Percentiles rank a stretch among this genome's conserved stretches.
Conservation (phyloP, 1,140 invertebrate species). For the Drosophila lacertosa region DNA sequence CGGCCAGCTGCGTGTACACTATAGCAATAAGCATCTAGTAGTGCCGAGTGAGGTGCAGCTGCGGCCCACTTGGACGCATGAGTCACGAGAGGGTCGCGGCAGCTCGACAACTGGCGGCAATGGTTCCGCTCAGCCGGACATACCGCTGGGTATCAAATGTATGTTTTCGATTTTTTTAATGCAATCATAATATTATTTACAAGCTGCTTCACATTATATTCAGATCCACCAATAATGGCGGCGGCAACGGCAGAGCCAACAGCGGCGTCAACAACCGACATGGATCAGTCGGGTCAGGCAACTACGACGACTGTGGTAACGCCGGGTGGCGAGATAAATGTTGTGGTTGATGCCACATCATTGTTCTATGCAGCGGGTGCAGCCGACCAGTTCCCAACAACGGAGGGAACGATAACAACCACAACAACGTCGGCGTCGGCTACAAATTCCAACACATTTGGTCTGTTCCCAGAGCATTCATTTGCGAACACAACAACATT, state of each 20-base stretch:
- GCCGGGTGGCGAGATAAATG: constrained; percentile 46
- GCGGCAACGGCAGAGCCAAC: constrained; percentile 1
- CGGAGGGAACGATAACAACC: not conserved
- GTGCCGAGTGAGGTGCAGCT: constrained; percentile 67
- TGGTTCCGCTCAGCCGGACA: constrained; percentile 5
- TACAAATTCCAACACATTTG: constrained; percentile 24
- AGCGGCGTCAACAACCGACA: constrained; percentile 15
- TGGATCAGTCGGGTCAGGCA: constrained; percentile 14
- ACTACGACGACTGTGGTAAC: constrained; percentile 42
- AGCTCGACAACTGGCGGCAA: constrained; percentile 5
- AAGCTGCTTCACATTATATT: constrained; percentile 3
- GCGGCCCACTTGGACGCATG: constrained; percentile 56
- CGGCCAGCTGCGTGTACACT: constrained; percentile 50
- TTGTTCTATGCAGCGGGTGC: constrained; percentile 51
- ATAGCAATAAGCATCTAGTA: constrained; percentile 54
- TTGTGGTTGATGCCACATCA: constrained; percentile 59
- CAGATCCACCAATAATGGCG: constrained; percentile 38
- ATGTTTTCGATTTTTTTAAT: not conserved
- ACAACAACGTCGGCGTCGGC: not conserved
- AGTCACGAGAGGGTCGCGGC: not conserved
- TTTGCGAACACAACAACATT: constrained; percentile 14
- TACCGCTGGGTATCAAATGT: constrained; percentile 65
- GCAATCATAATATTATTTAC: not conserved
- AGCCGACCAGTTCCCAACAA: not conserved
- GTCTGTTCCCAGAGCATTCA: constrained; percentile 48